Evolutionary conservation across 2,113 vertebrate genomes (phyloP).

Genomic region (Phycodurus eques): DNA sequence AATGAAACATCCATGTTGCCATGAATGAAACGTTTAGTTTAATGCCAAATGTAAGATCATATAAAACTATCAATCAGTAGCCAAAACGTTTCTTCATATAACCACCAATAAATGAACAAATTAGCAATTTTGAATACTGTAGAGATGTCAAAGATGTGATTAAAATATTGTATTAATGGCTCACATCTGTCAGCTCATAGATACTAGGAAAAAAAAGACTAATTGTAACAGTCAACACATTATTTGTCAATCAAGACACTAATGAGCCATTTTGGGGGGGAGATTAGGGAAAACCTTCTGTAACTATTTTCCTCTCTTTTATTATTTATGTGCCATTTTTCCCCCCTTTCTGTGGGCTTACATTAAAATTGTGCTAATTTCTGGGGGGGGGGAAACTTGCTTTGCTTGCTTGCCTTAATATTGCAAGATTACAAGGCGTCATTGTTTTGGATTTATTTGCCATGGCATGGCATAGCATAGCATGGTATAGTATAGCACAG

Average conservation of each 20-base stretch:
- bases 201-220: constrained; percentile 3
- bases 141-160: constrained; percentile 10
- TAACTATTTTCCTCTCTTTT: constrained; percentile 16
- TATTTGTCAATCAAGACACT: constrained; percentile 21
- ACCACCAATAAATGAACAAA: not conserved
- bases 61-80: not conserved
- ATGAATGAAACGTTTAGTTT: too few relatives aligned
- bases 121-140: constrained; percentile 8
- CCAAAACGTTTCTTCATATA: not conserved
- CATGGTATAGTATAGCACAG: not conserved
- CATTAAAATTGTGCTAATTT: not conserved
- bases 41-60: not conserved
- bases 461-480: not conserved
- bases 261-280: constrained; percentile 34
- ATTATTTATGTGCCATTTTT: constrained; percentile 5
- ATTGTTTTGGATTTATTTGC: not conserved
- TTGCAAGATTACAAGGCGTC: not conserved
- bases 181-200: constrained; percentile 19
- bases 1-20: not conserved
- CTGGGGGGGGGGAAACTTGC: not conserved
- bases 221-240: constrained; percentile 12
- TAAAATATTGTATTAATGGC: constrained; percentile 21
- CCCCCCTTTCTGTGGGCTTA: not conserved
- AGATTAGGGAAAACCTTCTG: not conserved
- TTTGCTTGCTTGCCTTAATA: not conserved